Percentiles rank a stretch among this genome's conserved stretches.
phyloP scores from a whole-genome alignment of 1,140 invertebrate genomes.

The Drosophila albomicans region DNA sequence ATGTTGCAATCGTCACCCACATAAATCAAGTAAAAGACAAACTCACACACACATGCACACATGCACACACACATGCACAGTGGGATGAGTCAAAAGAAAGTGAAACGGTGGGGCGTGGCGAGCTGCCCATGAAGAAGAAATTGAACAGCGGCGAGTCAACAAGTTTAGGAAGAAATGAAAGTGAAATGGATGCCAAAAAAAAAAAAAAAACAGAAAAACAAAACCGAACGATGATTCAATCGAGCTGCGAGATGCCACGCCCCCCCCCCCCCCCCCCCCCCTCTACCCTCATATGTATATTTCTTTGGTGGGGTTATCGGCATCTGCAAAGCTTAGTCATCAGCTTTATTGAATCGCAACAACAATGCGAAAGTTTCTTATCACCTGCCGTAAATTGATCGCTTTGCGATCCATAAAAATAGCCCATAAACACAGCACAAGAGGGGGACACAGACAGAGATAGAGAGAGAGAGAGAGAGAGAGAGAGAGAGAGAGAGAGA shows the following conservation, averaged over 20 bases:
- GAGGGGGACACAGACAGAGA: no score
- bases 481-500: constrained; percentile 12
- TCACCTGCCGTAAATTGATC: constrained; percentile 32
- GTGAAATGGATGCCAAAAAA: constrained; percentile 30
- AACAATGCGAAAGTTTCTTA: constrained; percentile 26
- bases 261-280: neutral
- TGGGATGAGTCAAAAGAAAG: constrained; percentile 78
- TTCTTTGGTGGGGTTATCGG: constrained; percentile 18
- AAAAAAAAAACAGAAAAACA: neutral
- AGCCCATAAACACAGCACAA: neutral
- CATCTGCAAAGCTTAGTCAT: constrained; percentile 37
- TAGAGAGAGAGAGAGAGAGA: neutral
- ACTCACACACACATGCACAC: neutral
- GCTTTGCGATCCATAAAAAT: constrained; percentile 11
- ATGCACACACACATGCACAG: neutral
- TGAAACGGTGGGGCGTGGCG: constrained; percentile 49
- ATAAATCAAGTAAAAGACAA: constrained; percentile 44
- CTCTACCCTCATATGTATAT: no score
- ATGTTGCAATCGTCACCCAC: constrained; percentile 78
- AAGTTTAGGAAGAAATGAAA: constrained; percentile 39
- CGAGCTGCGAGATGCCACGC: constrained; percentile 22
- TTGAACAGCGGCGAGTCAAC: constrained; percentile 28
- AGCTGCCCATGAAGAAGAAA: constrained; percentile 45
- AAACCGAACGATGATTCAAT: constrained; percentile 52
- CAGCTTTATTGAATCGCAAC: constrained; percentile 29